A percentile compares a stretch with the other conserved stretches of the same genome.
Evolutionary conservation across 2,797 vertebrate species (phyloP).

Genomic region (Centropyge bicolor): DNA sequence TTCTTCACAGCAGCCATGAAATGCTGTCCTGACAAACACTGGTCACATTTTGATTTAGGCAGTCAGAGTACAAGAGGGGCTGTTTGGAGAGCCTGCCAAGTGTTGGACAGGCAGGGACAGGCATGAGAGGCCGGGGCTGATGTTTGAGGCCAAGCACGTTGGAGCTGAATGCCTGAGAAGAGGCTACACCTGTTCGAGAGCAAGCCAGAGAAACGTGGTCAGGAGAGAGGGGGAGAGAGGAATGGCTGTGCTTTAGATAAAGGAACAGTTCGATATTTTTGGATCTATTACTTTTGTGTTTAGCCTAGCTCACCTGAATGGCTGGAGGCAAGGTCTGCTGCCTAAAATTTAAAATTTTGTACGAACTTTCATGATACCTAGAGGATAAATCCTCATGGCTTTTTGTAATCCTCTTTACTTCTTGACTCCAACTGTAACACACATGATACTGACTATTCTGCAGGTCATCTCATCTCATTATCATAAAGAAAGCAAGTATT

Average conservation of each 20-base stretch:
- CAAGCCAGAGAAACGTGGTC: neutral
- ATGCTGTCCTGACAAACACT: conserved; percentile 3
- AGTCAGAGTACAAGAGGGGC: neutral
- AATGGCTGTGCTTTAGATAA: no score
- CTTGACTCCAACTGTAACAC: neutral
- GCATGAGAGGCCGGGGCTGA: conserved; percentile 8
- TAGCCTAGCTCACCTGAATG: no score
- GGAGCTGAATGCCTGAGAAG: conserved; percentile 2
- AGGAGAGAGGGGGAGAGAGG: neutral
- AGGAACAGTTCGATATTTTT: no score
- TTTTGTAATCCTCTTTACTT: no score
- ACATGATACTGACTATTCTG: neutral
- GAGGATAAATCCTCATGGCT: no score
- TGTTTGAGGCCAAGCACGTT: conserved; percentile 5
- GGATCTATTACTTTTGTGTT: no score
- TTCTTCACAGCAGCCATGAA: conserved; percentile 6
- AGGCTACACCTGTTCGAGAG: conserved; percentile 9
- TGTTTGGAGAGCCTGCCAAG: conserved; percentile 10
- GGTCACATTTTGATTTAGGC: conserved; percentile 6
- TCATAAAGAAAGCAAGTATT: neutral
- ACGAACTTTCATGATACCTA: no score
- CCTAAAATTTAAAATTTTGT: no score
- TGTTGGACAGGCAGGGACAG: conserved; percentile 2
- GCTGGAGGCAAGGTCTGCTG: no score
- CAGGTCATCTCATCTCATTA: neutral